Evolutionary conservation across 2,113 vertebrate genomes (phyloP), one percentile per base, ranked within the genome.

Genomic region (Pedetes capensis): DNA sequence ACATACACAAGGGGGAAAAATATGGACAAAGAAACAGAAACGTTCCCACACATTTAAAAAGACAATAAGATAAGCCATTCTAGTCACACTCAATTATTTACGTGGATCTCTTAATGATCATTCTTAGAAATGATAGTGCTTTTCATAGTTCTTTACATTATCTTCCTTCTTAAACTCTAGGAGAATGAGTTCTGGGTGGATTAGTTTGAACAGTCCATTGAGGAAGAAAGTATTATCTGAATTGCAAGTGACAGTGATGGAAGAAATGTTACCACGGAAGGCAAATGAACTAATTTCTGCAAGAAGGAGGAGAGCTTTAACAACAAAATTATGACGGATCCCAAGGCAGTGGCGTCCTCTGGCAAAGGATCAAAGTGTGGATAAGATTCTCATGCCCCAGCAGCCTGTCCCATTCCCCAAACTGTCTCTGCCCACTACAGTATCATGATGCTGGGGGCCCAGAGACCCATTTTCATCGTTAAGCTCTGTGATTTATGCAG

Each of bases 111-210:
- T 64, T 93, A 91, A 55, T 39, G 66, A 74, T 18, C 74, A 55
- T 74, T 37, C 34, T 72, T 68, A 78, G 47, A 83, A 76, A 80
- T 23, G 12, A 53, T 12, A 11, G 8, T 1, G 34, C 8, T 64
- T 83, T 88, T 29, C 47, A 39, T 7, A 61, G 29, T 47, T 69
- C 29, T 94, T 74, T 29, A 69, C 13, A 49, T 42, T 85, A 25
- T 84, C 22, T 92, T 76, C 32, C 29, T 66, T 69, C 23, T 91
- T 89, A 68, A 82, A 32, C 32, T 44, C 6, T 44, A 39, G 49
- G 72, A 84, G 44, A 89, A 59, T 25, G n/a, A 17, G 34, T n/a
- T 97, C 32, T 83, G 32, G 32, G 25, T 75, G 11, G 68, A 7
- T 42, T 13, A 53, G 27, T 9, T 0, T 39, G 29, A 86, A 37